A percentile compares a stretch with the other conserved stretches of the same genome.
Evolutionary conservation across 2,113 vertebrate genomes (phyloP).

Genomic region (Chamaea fasciata): DNA sequence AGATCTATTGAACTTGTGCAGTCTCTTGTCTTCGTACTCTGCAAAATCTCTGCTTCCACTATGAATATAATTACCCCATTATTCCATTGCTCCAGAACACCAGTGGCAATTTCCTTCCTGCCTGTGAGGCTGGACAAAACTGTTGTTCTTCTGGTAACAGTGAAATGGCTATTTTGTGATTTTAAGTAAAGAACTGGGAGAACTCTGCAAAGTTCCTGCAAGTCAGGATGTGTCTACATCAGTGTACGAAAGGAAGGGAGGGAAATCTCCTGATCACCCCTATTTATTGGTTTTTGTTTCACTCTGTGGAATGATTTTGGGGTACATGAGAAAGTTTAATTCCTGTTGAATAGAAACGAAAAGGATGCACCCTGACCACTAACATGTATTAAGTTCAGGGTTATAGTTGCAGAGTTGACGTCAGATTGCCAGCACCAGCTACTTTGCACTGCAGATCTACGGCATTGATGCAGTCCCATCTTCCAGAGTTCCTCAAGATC

Average conservation of each 20-base stretch:
- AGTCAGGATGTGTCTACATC: not conserved
- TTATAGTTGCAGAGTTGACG: fast-evolving
- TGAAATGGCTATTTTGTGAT: not conserved
- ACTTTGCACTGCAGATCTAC: not conserved
- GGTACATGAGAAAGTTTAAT: not conserved
- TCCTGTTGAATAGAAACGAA: not conserved
- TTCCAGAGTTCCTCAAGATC: not conserved
- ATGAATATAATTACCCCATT: not conserved
- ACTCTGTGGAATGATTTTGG: not conserved
- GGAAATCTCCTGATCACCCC: not conserved
- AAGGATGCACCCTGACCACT: not conserved
- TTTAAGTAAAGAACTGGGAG: not conserved
- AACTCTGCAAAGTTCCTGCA: not conserved
- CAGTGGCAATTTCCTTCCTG: not conserved
- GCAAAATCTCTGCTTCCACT: not conserved
- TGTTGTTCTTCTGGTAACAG: not conserved
- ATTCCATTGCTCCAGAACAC: not conserved
- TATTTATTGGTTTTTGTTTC: not conserved
- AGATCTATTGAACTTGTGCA: not conserved
- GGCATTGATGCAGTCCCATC: not conserved
- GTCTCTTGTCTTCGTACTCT: not conserved
- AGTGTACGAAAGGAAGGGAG: not conserved
- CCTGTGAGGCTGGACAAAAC: not conserved
- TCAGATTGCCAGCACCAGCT: not conserved
- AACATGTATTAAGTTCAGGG: not conserved